Percentiles rank a stretch among this genome's conserved stretches.
These are phyloP conservation scores for Nansenia antarctica DNA, from an alignment of 2,113 vertebrate species.

Conservation along the genomic window DNA sequence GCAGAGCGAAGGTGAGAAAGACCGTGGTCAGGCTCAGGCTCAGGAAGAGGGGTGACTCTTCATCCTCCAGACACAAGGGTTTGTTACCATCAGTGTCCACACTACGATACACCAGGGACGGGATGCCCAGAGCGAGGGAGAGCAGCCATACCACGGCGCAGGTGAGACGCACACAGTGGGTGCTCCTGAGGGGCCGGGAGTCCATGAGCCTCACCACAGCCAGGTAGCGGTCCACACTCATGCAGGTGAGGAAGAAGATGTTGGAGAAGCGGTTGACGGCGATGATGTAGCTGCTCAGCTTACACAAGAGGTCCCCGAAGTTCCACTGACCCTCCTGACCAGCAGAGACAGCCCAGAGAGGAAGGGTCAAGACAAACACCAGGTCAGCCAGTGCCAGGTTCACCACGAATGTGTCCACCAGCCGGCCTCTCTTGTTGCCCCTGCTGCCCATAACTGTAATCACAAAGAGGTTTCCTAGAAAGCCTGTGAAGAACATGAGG, in stretches of 20 bases:
- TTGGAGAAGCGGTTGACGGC: constrained; percentile 85
- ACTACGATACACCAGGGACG: constrained; percentile 67
- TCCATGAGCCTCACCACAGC: constrained; percentile 78
- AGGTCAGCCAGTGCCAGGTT: constrained; percentile 85
- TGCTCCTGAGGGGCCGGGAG: constrained; percentile 67
- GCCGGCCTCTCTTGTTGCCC: constrained; percentile 57
- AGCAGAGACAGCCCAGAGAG: constrained; percentile 80
- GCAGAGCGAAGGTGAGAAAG: constrained; percentile 80
- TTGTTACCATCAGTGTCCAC: neutral
- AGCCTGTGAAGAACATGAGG: constrained; percentile 77
- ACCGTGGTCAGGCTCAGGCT: constrained; percentile 67
- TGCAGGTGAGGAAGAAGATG: constrained; percentile 82
- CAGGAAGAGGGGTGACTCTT: constrained; percentile 50
- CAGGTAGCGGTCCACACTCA: constrained; percentile 82
- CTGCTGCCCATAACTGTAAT: constrained; percentile 72
- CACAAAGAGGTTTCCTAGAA: constrained; percentile 82
- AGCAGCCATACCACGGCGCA: constrained; percentile 74
- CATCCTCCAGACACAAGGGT: constrained; percentile 65
- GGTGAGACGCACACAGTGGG: constrained; percentile 45
- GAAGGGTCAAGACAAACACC: constrained; percentile 81
- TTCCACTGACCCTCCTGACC: constrained; percentile 66
- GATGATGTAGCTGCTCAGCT: constrained; percentile 81
- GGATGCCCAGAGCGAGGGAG: constrained; percentile 77
- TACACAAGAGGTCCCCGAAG: constrained; percentile 80
- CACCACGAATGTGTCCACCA: constrained; percentile 84